A percentile compares a stretch with the other conserved stretches of the same genome.
phyloP scores from a whole-genome alignment of 2,113 vertebrate species.

The Urocolius indicus region DNA sequence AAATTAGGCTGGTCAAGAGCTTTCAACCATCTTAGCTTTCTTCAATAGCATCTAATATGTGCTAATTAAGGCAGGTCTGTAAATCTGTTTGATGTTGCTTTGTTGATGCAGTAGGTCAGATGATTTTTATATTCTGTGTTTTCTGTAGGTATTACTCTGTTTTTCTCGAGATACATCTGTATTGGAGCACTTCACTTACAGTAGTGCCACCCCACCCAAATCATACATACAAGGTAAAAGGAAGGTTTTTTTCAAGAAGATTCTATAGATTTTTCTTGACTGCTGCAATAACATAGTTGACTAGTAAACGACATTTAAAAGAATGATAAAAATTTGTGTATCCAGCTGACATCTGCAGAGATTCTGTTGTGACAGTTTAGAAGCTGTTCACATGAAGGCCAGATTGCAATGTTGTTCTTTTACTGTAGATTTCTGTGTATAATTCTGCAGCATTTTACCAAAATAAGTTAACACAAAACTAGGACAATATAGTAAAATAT shows the following conservation, averaged over 20 bases:
- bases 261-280: neutral
- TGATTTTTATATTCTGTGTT: constrained; percentile 15
- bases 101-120: neutral
- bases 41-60: neutral
- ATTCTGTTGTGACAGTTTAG: neutral
- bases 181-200: constrained; percentile 92
- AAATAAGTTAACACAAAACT: neutral
- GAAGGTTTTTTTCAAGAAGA: neutral
- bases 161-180: constrained; percentile 95
- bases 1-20: neutral
- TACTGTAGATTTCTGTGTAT: neutral
- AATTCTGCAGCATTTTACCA: neutral
- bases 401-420: neutral
- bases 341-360: neutral
- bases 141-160: constrained; percentile 90
- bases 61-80: neutral
- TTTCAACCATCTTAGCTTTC: neutral
- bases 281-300: neutral
- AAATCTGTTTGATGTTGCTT: neutral
- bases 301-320: neutral
- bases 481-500: neutral
- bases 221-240: constrained; percentile 91
- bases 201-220: constrained; percentile 93
- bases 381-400: neutral
- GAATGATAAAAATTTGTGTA: neutral